Evolutionary conservation across 2,888 invertebrate species (phyloP), one percentile per base, ranked within the genome.

Genomic region (Hyles lineata): DNA sequence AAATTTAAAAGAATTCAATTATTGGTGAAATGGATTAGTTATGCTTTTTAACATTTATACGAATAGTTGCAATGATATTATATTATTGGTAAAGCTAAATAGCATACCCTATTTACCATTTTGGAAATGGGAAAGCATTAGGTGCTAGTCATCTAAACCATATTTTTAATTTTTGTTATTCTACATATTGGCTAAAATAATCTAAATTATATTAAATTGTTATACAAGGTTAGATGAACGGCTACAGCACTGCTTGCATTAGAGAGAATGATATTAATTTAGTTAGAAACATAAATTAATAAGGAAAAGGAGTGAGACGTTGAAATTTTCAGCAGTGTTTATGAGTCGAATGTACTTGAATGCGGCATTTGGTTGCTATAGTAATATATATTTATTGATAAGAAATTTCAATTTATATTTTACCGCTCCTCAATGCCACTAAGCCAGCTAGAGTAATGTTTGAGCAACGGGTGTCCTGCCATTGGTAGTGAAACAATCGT

Each of bases 171-270:
- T 43, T 43, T 43, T 55, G 17, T 55, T 15, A 3, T 55, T 55
- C 17, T 2, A 55, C 55, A 55, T 55, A 55, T 55, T n/a, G 55
- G 55, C 55, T 55, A 6, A n/a, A 55, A 55, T 55, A 7, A 55
- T 55, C 55, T n/a, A 55, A 55, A 55, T 55, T 55, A 55, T 17
- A 52, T 52, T 52, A 52, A 19, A 55, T 43, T 43, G 43, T 43
- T 43, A 23, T 60, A 7, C 25, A 60, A 60, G 17, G 7, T 15
- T 60, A 29, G 25, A 23, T 60, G 55, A 55, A 55, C 55, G 55
- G 60, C 60, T 60, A 60, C 76, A 74, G 75, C 72, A 73, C 69
- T 74, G 61, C 73, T 74, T 70, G 61, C 75, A 73, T 70, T 60
- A 60, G 60, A 55, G 55, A 55, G 55, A n/a, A 25, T 25, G 60